Percentiles rank a stretch among this genome's conserved stretches.
Evolutionary conservation across 2,113 vertebrate genomes (phyloP).

Genomic region (Chroicocephalus ridibundus): DNA sequence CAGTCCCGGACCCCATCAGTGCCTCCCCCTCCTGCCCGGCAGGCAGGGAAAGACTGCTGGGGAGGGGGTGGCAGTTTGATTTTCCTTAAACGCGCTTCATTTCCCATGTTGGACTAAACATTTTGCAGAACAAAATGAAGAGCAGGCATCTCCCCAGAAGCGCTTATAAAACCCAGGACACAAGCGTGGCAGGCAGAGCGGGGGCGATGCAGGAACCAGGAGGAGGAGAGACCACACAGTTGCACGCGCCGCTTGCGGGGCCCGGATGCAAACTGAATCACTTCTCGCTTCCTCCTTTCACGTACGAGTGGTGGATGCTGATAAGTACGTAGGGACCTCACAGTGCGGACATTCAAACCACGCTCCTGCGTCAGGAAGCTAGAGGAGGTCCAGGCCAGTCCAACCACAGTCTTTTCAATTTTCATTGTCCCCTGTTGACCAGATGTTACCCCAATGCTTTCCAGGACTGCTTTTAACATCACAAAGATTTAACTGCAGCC

Average conservation of each 20-base stretch:
- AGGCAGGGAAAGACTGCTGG: background rate
- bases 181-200: accelerated
- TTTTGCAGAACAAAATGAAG: background rate
- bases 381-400: background rate
- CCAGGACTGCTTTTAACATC: conserved; percentile 34
- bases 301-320: background rate
- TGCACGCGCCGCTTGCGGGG: background rate
- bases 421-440: background rate
- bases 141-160: background rate
- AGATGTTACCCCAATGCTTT: background rate
- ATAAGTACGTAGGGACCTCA: background rate
- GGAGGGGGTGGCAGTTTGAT: background rate
- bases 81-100: background rate
- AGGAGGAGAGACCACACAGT: background rate
- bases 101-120: accelerated
- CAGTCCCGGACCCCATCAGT: background rate
- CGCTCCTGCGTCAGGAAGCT: background rate
- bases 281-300: background rate
- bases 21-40: background rate
- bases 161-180: background rate
- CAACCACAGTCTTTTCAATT: background rate
- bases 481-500: background rate
- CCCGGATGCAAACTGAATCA: background rate
- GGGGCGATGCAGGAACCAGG: background rate
- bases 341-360: background rate